A percentile compares a stretch with the other conserved stretches of the same genome.
Evolutionary conservation across 37 sponge, comb jelly and placozoan genomes (phyloP).

Genomic region (Mnemiopsis leidyi): DNA sequence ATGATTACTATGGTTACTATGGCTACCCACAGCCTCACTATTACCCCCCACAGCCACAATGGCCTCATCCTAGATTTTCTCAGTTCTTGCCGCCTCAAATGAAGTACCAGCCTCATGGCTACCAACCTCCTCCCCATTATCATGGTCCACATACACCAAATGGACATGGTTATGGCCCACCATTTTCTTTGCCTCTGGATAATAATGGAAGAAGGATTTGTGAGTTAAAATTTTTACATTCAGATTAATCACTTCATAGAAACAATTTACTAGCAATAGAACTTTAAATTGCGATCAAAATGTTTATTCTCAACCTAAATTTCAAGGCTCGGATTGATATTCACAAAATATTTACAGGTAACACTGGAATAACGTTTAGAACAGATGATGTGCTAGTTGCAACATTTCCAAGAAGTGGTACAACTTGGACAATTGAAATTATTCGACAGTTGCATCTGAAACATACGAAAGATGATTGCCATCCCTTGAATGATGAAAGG

Average conservation of each 20-base stretch:
- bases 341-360: neutral
- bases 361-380: neutral
- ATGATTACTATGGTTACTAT: neutral
- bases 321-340: too few species aligned
- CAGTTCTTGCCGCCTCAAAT: neutral
- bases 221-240: too few species aligned
- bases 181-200: neutral
- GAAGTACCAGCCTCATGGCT: neutral
- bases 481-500: neutral
- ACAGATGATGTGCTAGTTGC: neutral
- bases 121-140: neutral
- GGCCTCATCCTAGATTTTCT: neutral
- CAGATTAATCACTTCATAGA: too few species aligned
- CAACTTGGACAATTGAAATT: constrained; percentile 16
- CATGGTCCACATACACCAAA: neutral
- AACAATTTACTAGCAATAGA: too few species aligned
- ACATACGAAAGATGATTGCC: neutral
- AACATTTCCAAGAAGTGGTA: constrained; percentile 24
- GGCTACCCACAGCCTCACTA: neutral
- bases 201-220: neutral
- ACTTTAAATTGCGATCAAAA: too few species aligned
- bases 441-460: constrained; percentile 12
- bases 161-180: neutral
- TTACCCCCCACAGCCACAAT: neutral
- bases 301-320: too few species aligned